Evolutionary conservation across 2,797 vertebrate genomes (phyloP).

Genomic region (Melopsittacus undulatus): DNA sequence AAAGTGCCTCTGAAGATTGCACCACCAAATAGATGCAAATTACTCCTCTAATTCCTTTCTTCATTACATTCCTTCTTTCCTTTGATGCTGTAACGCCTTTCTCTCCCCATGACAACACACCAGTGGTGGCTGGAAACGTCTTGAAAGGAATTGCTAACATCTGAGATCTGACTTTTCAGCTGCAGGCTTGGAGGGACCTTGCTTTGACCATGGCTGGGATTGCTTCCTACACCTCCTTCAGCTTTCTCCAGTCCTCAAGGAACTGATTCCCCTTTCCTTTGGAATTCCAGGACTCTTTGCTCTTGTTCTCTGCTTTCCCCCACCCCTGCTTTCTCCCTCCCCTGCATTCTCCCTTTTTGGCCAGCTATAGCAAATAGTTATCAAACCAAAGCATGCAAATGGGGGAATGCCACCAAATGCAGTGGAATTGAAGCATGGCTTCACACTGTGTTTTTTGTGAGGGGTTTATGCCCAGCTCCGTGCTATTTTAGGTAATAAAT

Average conservation of each 20-base stretch:
- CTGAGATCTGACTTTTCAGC: background rate
- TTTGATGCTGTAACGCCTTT: constrained; percentile 43
- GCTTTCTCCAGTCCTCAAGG: background rate
- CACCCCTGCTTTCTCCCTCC: background rate
- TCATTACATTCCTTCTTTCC: constrained; percentile 40
- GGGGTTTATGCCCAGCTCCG: background rate
- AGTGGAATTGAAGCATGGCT: background rate
- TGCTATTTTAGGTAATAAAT: background rate
- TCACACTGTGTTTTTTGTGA: background rate
- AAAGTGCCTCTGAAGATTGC: constrained; percentile 39
- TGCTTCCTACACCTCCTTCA: background rate
- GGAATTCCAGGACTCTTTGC: background rate
- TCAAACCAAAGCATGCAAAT: background rate
- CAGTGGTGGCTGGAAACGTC: background rate
- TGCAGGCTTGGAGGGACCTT: background rate
- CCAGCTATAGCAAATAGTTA: background rate
- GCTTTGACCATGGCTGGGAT: background rate
- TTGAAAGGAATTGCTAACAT: constrained; percentile 36
- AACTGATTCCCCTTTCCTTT: background rate
- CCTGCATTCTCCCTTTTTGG: background rate
- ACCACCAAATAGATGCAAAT: constrained; percentile 37
- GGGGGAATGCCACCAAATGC: background rate
- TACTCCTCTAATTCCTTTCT: constrained; percentile 51
- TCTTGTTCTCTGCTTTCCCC: background rate
- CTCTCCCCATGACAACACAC: constrained; percentile 37